Evolutionary conservation across 2,797 vertebrate species (phyloP), one percentile per base, ranked within the genome.

Genomic region (Pseudomugil tenellus): DNA sequence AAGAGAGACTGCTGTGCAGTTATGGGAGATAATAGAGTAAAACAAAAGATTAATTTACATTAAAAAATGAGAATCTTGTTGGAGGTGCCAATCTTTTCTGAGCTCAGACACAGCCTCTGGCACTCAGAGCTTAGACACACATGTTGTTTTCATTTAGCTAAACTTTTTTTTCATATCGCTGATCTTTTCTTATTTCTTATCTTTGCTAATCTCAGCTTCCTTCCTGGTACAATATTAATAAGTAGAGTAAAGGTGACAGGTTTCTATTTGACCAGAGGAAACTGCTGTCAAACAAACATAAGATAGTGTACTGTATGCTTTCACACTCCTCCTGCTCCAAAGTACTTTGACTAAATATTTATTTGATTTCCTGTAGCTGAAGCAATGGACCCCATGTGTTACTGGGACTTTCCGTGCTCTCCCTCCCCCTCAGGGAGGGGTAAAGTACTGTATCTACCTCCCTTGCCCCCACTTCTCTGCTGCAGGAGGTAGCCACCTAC

Each of bases 331-430:
- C 56, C 48, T 58, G 56, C 69, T 63, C 56, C 41, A 0, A 7
- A 83, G 69, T 77, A 79, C 71, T 76, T 58, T 62, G 60, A 76
- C 71, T 74, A 81, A 88, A 86, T 86, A 86, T 86, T 87, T 85
- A 67, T 84, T 89, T 81, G 72, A 84, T 90, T 92, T 93, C 83
- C 87, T 91, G 83, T 81, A 58, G 72, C 67, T 79, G 61, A 86
- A 81, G 85, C 83, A 92, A 91, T 87, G 74, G 83, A 88, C 84
- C 88, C 79, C 81, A 85, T 91, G 82, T 93, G 84, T 93, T 86
- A 74, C 76, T 77, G 89, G 90, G 91, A 92, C 85, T 91, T 94
- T 93, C 92, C 91, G 90, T 53, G n/a, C 56, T 78, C 65, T 70
- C 77, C 75, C 75, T 69, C 74, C 76, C 69, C 78, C 69, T 76